Conservation (phyloP, 2,797 vertebrate species). For the Sebastes kiyomatsui region DNA sequence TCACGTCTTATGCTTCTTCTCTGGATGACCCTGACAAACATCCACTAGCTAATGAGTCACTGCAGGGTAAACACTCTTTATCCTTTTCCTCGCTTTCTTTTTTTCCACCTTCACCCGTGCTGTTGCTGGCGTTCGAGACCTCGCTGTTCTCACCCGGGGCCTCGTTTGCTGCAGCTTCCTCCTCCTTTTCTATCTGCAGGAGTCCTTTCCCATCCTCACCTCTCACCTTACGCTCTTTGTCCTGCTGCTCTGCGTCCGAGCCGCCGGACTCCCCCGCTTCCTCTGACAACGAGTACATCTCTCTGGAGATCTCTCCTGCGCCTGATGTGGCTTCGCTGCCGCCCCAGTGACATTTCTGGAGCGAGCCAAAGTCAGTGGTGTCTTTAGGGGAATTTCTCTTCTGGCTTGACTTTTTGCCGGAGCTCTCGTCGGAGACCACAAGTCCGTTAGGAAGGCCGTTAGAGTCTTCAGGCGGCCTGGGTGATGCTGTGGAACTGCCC, state of each 20-base stretch:
- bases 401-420: conserved; percentile 67
- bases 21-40: conserved; percentile 11
- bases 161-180: not conserved
- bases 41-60: conserved; percentile 30
- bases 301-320: conserved; percentile 73
- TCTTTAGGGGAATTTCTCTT: conserved; percentile 86
- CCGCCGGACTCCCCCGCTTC: conserved; percentile 83
- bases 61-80: conserved; percentile 18
- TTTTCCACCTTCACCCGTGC: conserved; percentile 20
- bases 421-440: conserved; percentile 33
- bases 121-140: not conserved
- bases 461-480: conserved; percentile 82
- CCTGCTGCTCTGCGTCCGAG: conserved; percentile 73
- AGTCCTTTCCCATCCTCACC: conserved; percentile 26
- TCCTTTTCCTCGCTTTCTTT: conserved; percentile 34
- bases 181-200: not conserved
- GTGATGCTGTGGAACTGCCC: conserved; percentile 58
- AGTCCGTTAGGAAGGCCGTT: conserved; percentile 88
- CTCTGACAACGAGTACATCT: conserved; percentile 92
- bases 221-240: conserved; percentile 28
- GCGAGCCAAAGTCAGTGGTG: conserved; percentile 84
- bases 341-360: conserved; percentile 85
- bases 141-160: conserved; percentile 9
- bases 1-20: conserved; percentile 35
- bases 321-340: conserved; percentile 35